Evolutionary conservation across 30 jellyfish, hydroid and myxozoan genomes (phyloP).

Genomic region (Phacellophora camtschatica): DNA sequence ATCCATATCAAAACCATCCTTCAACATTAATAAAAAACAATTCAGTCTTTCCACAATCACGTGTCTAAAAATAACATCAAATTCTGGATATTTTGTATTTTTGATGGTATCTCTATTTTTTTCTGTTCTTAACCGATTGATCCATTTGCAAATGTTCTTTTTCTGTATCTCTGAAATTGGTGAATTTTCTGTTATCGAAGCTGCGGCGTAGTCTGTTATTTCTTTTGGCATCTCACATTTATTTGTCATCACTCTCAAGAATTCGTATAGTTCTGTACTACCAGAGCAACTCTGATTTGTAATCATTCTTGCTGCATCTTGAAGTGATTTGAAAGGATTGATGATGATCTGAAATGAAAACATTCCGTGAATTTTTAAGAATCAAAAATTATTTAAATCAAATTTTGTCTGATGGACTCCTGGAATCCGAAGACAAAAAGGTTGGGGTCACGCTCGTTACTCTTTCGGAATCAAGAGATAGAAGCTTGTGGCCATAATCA

Average conservation of each 20-base stretch:
- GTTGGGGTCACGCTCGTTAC: too few species aligned
- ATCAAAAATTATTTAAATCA: too few species aligned
- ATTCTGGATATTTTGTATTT: not conserved
- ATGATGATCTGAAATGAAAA: not conserved
- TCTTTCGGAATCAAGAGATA: too few species aligned
- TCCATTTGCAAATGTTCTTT: constrained; percentile 10
- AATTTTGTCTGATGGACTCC: too few species aligned
- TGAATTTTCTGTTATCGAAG: not conserved
- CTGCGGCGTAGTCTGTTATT: not conserved
- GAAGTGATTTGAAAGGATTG: not conserved
- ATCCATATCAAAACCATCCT: not conserved
- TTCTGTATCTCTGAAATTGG: constrained; percentile 11
- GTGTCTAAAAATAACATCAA: not conserved
- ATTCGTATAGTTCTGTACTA: constrained; percentile 25
- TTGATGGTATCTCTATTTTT: not conserved
- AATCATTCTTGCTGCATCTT: constrained; percentile 10
- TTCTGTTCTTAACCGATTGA: not conserved
- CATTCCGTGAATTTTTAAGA: too few species aligned
- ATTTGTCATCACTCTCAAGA: not conserved
- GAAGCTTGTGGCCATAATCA: too few species aligned
- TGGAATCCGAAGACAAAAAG: too few species aligned
- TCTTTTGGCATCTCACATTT: not conserved
- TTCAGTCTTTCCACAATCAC: not conserved
- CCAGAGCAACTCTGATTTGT: not conserved
- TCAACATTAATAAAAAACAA: not conserved